phyloP scores from a whole-genome alignment of 2,797 vertebrate species.

The Orestias chungarensis region DNA sequence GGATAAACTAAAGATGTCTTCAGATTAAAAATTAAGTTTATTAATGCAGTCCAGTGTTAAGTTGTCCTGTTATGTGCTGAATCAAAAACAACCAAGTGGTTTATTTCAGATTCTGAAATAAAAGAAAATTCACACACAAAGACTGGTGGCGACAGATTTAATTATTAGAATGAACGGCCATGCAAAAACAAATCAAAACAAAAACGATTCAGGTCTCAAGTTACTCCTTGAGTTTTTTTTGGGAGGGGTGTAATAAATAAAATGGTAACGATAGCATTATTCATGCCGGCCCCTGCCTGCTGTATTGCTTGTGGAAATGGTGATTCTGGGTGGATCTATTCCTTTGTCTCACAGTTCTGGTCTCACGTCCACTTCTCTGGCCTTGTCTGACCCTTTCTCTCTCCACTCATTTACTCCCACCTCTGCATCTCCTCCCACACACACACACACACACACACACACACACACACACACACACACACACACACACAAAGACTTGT shows the following conservation, averaged over 20 bases:
- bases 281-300: slow-evolving; percentile 3
- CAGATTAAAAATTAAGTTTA: neutral
- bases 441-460: slow-evolving; percentile 2
- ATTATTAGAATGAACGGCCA: too few relatives aligned
- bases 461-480: neutral
- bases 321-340: slow-evolving; percentile 28
- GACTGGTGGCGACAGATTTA: too few relatives aligned
- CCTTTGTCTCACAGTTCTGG: slow-evolving; percentile 55
- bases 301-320: slow-evolving; percentile 10
- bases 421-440: slow-evolving; percentile 18
- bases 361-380: slow-evolving; percentile 54
- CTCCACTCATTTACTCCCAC: slow-evolving; percentile 27
- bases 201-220: too few relatives aligned
- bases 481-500: slow-evolving; percentile 19
- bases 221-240: too few relatives aligned
- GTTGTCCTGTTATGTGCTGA: neutral
- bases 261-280: neutral
- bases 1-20: neutral
- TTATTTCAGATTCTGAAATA: too few relatives aligned
- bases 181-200: too few relatives aligned
- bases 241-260: too few relatives aligned
- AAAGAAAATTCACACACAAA: too few relatives aligned
- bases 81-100: neutral
- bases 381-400: slow-evolving; percentile 67
- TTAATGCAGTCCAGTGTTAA: neutral